A percentile compares a stretch with the other conserved stretches of the same genome.
These are phyloP conservation scores for Ctenochaetus hawaiiensis DNA, from an alignment of 2,797 vertebrate species.

Conservation along the genomic window DNA sequence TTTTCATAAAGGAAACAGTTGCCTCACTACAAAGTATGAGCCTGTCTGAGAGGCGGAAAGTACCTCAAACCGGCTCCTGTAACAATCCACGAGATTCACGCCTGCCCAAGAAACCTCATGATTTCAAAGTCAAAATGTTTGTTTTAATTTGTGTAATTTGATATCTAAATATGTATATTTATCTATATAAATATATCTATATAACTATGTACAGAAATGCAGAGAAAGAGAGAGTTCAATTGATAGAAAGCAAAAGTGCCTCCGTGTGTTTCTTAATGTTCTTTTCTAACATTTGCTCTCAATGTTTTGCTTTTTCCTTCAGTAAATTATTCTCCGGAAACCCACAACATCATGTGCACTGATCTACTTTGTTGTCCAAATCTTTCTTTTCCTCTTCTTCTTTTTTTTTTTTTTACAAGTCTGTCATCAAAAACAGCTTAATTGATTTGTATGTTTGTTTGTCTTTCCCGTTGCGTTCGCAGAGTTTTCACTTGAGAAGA, in stretches of 20 bases:
- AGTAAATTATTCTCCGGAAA: conserved; percentile 52
- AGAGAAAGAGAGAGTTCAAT: neutral
- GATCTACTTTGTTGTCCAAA: conserved; percentile 60
- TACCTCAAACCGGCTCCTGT: neutral
- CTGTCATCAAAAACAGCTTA: conserved; percentile 70
- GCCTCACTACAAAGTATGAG: conserved; percentile 7
- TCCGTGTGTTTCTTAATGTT: conserved; percentile 42
- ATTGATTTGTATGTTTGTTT: conserved; percentile 81
- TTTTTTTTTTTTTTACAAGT: conserved; percentile 59
- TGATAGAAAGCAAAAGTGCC: conserved; percentile 18
- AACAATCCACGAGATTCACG: neutral
- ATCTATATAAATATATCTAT: neutral
- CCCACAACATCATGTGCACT: conserved; percentile 60
- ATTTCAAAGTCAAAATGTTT: neutral
- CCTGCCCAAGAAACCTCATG: neutral
- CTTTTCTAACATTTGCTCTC: conserved; percentile 60
- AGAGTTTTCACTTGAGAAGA: conserved; percentile 69
- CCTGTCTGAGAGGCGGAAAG: conserved; percentile 13
- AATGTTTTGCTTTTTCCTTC: conserved; percentile 38
- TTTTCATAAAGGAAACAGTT: conserved; percentile 53
- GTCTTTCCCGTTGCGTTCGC: conserved; percentile 69
- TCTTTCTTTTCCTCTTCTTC: conserved; percentile 17
- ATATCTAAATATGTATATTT: neutral
- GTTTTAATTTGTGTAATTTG: neutral
- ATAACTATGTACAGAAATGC: neutral